These are phyloP conservation scores for Cybosia mesomella DNA, from an alignment of 2,888 invertebrate genomes.

Conservation along the genomic window DNA sequence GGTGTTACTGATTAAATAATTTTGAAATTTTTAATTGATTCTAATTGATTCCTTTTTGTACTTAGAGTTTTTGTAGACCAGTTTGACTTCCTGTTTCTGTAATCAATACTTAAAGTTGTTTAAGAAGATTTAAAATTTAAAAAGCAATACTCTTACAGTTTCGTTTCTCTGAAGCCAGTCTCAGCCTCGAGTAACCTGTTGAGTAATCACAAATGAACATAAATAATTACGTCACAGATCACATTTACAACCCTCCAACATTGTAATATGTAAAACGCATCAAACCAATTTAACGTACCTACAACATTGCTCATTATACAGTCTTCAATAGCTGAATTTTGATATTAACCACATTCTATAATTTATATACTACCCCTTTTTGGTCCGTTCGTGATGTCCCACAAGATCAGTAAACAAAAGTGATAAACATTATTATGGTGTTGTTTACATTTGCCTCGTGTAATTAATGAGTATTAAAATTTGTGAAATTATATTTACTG, in stretches of 20 bases:
- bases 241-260: background rate
- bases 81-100: no score
- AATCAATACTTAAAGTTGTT: no score
- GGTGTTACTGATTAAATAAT: no score
- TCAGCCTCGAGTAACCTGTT: background rate
- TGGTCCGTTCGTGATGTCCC: background rate
- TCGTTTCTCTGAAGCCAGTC: background rate
- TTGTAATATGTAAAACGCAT: background rate
- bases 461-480: background rate
- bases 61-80: no score
- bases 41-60: no score
- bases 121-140: no score
- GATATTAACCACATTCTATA: background rate
- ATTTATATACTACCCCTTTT: background rate
- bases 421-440: background rate
- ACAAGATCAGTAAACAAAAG: background rate
- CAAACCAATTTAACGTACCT: no score
- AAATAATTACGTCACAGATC: background rate
- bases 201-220: background rate
- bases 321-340: background rate
- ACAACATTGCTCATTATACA: no score
- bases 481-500: background rate
- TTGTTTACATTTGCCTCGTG: background rate
- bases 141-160: no score
- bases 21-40: no score